Percentiles rank a stretch among this genome's conserved stretches.
Conservation (phyloP, 2,113 vertebrate species). For the Hiodon tergisus region DNA sequence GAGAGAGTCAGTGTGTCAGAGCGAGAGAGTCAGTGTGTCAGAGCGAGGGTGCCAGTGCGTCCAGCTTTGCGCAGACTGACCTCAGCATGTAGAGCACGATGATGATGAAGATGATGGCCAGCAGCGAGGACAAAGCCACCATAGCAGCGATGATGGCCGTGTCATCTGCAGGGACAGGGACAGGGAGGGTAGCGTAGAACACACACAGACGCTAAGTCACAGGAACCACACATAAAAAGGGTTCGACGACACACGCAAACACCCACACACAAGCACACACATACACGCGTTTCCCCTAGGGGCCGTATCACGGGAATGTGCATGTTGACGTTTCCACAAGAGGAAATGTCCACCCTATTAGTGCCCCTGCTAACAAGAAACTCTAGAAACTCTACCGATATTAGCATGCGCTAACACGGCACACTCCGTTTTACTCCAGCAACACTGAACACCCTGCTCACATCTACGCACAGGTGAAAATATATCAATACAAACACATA, state of each 20-base stretch:
- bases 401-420: no score
- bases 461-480: no score
- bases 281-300: background rate
- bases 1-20: background rate
- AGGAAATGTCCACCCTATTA: no score
- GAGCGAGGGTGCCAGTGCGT: background rate
- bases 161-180: conserved; percentile 57
- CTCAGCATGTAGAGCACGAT: conserved; percentile 98
- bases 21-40: background rate
- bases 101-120: conserved; percentile 96
- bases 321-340: no score
- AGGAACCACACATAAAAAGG: background rate
- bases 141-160: conserved; percentile 92
- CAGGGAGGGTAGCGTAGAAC: no score
- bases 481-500: background rate
- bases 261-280: background rate
- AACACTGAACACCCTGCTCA: no score
- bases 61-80: conserved; percentile 42
- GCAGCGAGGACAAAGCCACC: conserved; percentile 91
- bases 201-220: background rate
- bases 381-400: no score
- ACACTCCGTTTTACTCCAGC: no score
- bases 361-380: no score
- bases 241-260: background rate
- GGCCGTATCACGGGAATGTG: no score